phyloP scores from a whole-genome alignment of 2,888 invertebrate genomes.

The Eugnorisma glareosa region DNA sequence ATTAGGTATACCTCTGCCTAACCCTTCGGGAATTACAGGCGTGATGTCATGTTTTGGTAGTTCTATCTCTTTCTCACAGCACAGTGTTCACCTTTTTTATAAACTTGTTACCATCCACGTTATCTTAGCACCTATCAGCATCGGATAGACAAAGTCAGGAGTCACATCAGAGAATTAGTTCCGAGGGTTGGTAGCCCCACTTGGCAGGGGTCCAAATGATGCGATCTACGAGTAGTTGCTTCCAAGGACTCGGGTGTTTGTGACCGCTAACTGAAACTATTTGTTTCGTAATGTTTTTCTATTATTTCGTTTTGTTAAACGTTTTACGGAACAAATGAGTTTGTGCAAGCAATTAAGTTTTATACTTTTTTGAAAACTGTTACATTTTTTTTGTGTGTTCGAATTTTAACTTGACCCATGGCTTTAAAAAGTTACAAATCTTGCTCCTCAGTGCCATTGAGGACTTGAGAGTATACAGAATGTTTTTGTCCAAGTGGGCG shows the following conservation, averaged over 20 bases:
- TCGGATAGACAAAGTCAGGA: slow-evolving; percentile 11
- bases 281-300: slow-evolving; percentile 41
- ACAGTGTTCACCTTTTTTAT: background rate
- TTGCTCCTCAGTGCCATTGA: background rate
- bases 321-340: too few relatives aligned
- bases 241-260: slow-evolving; percentile 35
- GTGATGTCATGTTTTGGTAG: too few relatives aligned
- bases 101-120: background rate
- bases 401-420: background rate
- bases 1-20: too few relatives aligned
- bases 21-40: too few relatives aligned
- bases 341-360: background rate
- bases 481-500: background rate
- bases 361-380: background rate
- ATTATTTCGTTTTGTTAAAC: slow-evolving; percentile 17
- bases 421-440: background rate
- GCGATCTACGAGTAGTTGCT: slow-evolving; percentile 39
- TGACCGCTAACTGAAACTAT: slow-evolving; percentile 29
- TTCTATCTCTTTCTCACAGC: background rate
- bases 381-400: background rate
- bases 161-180: slow-evolving; percentile 44
- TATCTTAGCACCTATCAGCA: slow-evolving; percentile 11
- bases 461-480: background rate
- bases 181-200: slow-evolving; percentile 32
- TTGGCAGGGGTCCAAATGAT: slow-evolving; percentile 65